Evolutionary conservation across 2,797 vertebrate genomes (phyloP).

Genomic region (Acanthurus lineatus): DNA sequence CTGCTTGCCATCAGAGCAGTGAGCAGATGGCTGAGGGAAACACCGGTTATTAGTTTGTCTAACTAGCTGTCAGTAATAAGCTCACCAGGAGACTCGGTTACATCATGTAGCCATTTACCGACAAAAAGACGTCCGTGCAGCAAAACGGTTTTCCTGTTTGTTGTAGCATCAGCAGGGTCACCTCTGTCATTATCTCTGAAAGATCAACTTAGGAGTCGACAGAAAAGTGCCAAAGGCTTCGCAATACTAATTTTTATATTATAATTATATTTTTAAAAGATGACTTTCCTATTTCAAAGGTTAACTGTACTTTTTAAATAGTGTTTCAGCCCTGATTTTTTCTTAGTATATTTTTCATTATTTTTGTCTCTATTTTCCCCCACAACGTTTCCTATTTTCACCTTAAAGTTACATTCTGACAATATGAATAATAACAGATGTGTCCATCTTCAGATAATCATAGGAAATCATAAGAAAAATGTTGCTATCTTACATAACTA

Average conservation of each 20-base stretch:
- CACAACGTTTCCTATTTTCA: too few species aligned
- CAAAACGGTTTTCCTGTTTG: background rate
- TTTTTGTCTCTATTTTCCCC: too few species aligned
- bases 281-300: too few species aligned
- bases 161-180: background rate
- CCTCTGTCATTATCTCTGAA: background rate
- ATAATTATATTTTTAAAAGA: too few species aligned
- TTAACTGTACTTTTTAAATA: too few species aligned
- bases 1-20: conserved; percentile 39
- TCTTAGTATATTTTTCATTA: too few species aligned
- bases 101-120: conserved; percentile 1
- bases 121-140: background rate
- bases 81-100: conserved; percentile 18
- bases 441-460: too few species aligned
- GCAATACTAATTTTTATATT: background rate
- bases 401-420: too few species aligned
- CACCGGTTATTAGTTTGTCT: conserved; percentile 56
- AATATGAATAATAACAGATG: too few species aligned
- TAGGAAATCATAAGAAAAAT: too few species aligned
- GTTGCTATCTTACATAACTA: too few species aligned
- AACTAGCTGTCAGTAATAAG: conserved; percentile 42
- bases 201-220: background rate
- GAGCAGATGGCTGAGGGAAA: conserved; percentile 63
- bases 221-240: conserved; percentile 1
- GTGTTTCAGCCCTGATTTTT: too few species aligned